phyloP scores from a whole-genome alignment of 2,888 invertebrate genomes.

The Thecophora atra region DNA sequence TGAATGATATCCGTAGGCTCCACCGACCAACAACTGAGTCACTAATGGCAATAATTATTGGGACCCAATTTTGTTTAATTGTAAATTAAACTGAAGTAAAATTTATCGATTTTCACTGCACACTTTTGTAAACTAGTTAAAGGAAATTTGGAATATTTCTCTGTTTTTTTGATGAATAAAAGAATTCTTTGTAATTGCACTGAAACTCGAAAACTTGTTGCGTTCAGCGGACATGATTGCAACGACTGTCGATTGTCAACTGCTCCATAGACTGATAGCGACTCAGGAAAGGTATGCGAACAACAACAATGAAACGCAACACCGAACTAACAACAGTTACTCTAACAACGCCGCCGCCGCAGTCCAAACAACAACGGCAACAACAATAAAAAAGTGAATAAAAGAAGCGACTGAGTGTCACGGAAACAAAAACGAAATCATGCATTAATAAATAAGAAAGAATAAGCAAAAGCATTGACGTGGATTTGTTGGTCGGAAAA shows the following conservation, averaged over 20 bases:
- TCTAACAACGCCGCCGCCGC: constrained; percentile 13
- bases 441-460: constrained; percentile 48
- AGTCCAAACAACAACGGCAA: constrained; percentile 25
- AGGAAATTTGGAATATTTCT: too few relatives aligned
- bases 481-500: too few relatives aligned
- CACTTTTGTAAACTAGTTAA: not conserved
- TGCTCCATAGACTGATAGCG: constrained; percentile 32
- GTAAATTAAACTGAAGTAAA: not conserved
- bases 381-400: constrained; percentile 25
- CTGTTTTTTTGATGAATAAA: too few relatives aligned
- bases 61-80: not conserved
- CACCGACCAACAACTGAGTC: too few relatives aligned
- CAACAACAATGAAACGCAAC: constrained; percentile 13
- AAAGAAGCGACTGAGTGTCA: constrained; percentile 23
- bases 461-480: too few relatives aligned
- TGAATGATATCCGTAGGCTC: too few relatives aligned
- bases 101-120: constrained; percentile 15
- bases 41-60: constrained; percentile 7
- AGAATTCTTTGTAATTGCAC: too few relatives aligned
- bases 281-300: constrained; percentile 15
- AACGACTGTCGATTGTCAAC: constrained; percentile 34
- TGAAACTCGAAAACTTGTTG: constrained; percentile 36
- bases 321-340: constrained; percentile 3
- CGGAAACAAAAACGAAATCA: constrained; percentile 25
- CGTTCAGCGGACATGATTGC: constrained; percentile 21